Evolutionary conservation across 2,113 vertebrate genomes (phyloP).

Genomic region (Condylura cristata): DNA sequence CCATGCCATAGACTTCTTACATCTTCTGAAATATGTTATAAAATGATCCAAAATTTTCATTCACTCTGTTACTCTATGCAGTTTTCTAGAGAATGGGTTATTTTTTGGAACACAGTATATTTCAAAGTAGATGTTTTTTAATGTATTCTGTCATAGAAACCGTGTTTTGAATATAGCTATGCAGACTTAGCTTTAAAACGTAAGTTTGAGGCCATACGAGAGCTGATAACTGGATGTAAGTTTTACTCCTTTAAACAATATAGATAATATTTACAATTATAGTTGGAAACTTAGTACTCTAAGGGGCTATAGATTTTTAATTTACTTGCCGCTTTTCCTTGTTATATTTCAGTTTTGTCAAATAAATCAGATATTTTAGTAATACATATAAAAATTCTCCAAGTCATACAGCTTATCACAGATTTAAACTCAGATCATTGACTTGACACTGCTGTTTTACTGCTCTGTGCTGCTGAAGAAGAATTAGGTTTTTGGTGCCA

Average conservation of each 20-base stretch:
- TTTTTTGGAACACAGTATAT: neutral
- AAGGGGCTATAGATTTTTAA: neutral
- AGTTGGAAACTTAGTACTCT: neutral
- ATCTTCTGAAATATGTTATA: slow-evolving; percentile 7
- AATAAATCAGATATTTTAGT: neutral
- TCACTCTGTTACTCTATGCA: neutral
- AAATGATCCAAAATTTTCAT: neutral
- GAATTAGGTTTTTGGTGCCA: neutral
- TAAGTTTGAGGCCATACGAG: neutral
- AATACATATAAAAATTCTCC: neutral
- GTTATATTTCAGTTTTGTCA: neutral
- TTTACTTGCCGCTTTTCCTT: slow-evolving; percentile 17
- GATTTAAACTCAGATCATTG: slow-evolving; percentile 1
- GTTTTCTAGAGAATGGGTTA: neutral
- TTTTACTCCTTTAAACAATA: slow-evolving; percentile 29
- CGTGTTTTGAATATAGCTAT: neutral
- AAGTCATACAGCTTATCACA: neutral
- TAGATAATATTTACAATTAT: neutral
- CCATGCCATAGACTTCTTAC: neutral
- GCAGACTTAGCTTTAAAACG: neutral
- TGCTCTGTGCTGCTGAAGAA: neutral
- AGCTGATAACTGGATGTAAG: neutral
- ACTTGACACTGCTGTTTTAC: neutral
- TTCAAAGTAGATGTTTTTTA: slow-evolving; percentile 23
- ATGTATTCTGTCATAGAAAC: slow-evolving; percentile 11